Percentiles rank a stretch among this genome's conserved stretches.
Evolutionary conservation across 2,888 invertebrate species (phyloP).

Genomic region (Chrysotoxum bicinctum): DNA sequence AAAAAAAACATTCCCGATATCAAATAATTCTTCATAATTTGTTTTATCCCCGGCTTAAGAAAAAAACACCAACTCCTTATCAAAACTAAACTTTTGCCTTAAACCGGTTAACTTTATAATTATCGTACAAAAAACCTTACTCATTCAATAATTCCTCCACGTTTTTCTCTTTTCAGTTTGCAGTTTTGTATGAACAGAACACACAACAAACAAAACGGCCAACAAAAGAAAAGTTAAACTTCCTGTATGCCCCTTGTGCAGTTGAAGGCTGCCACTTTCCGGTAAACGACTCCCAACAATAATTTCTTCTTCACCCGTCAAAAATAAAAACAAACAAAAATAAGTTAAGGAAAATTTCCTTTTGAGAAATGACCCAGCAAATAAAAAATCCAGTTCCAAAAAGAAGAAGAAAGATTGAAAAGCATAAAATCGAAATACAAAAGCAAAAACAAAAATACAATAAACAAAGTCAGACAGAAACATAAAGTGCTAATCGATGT

Average conservation of each 20-base stretch:
- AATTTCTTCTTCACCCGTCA: constrained; percentile 55
- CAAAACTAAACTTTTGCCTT: neutral
- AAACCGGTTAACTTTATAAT: constrained; percentile 2
- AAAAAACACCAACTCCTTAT: neutral
- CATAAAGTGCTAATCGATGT: constrained; percentile 72
- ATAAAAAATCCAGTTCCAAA: constrained; percentile 65
- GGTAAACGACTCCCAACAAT: constrained; percentile 27
- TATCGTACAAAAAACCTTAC: constrained; percentile 1
- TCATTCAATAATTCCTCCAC: constrained; percentile 30
- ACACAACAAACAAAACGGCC: neutral
- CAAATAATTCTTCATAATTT: neutral
- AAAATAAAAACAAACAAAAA: constrained; percentile 10
- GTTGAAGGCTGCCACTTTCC: constrained; percentile 41
- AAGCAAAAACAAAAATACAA: constrained; percentile 53
- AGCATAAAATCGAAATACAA: constrained; percentile 64
- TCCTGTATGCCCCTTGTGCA: constrained; percentile 19
- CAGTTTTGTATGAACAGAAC: constrained; percentile 1
- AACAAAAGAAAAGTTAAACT: constrained; percentile 5
- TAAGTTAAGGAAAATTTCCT: neutral
- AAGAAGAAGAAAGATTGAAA: constrained; percentile 68
- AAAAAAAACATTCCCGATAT: neutral
- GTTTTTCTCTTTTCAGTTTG: constrained; percentile 50
- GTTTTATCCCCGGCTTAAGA: no score
- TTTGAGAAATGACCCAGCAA: constrained; percentile 67
- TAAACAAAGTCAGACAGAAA: constrained; percentile 62